Percentiles rank a stretch among this genome's conserved stretches.
phyloP scores from a whole-genome alignment of 2,888 invertebrate species.

The Xanthia togata region DNA sequence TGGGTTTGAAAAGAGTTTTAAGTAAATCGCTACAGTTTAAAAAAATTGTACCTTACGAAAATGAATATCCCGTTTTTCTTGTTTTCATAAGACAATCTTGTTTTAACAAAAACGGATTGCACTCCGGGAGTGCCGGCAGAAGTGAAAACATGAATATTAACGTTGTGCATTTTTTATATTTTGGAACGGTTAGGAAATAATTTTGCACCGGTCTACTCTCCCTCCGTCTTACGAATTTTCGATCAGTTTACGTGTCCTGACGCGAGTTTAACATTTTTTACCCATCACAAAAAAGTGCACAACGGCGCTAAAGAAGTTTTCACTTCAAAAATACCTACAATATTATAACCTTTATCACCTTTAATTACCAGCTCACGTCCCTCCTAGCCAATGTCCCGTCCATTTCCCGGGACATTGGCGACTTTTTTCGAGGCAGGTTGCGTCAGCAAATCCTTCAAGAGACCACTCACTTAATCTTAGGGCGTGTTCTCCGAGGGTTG shows the following conservation, averaged over 20 bases:
- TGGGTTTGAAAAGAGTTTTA: constrained; percentile 28
- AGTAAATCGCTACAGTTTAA: constrained; percentile 16
- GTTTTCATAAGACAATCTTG: not conserved
- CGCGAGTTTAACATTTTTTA: too few species aligned
- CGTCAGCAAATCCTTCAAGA: constrained; percentile 70
- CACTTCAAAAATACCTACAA: too few species aligned
- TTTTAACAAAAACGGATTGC: too few species aligned
- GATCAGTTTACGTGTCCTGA: too few species aligned
- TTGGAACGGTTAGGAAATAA: too few species aligned
- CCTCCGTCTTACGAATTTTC: too few species aligned
- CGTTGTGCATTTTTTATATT: too few species aligned
- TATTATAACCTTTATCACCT: constrained; percentile 42
- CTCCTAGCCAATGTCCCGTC: constrained; percentile 3
- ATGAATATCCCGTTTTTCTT: not conserved
- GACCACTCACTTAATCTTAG: constrained; percentile 71
- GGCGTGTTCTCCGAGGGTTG: constrained; percentile 59
- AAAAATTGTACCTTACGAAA: not conserved
- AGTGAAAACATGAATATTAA: too few species aligned
- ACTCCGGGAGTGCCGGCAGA: too few species aligned
- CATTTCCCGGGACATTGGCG: constrained; percentile 63
- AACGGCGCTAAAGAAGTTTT: too few species aligned
- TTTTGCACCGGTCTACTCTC: too few species aligned
- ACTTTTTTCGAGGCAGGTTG: constrained; percentile 67
- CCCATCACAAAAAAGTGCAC: too few species aligned
- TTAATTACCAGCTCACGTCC: constrained; percentile 59